Base-by-base conservation (phyloP, 2,888 invertebrate genomes). In the Plusia festucae region DNA sequence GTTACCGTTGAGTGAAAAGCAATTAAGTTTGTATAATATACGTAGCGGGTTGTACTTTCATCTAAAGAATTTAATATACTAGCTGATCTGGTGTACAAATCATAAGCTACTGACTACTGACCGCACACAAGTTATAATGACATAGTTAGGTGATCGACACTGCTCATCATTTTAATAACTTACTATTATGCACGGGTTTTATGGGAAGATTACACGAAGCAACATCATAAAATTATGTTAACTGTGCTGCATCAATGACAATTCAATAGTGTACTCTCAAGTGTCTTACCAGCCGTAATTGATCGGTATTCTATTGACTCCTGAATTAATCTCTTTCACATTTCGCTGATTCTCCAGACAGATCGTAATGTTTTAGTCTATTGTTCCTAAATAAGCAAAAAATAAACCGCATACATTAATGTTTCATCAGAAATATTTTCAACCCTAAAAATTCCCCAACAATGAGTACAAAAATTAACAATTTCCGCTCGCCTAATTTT, bases 401-500 rank as follows among this genome's bases (percentile, higher is more conserved):
- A n/a, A 53, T 53, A 44, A 68, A 22, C n/a, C 40, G n/a, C 2
- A 4, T 40, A 40, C n/a, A 7, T 40, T 40, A 40, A 40, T n/a
- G n/a, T 40, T 40, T n/a, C 46, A 46, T 1, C 5, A 34, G 20
- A 8, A 15, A 44, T 5, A 15, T 16, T 11, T 7, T 15, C 46
- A 32, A 8, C 11, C 32, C n/a, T 4, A 58, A 20, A 51, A 32
- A 16, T n/a, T n/a, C 13, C 51, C 15, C 9, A 30, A 44, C 13
- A 46, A 44, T n/a, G 52, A 40, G 9, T 13, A 7, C 27, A 20
- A 51, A 67, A 64, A 73, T 51, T 65, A 62, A 63, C 60, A 64
- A 68, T 46, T 49, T 69, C 59, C 34, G 51, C 53, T 60, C 11
- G 65, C 56, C 56, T 62, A 55, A 72, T 76, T 78, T 66, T 58